Conservation (phyloP, 2,888 invertebrate genomes). For the Tryphoninae sp. region DNA sequence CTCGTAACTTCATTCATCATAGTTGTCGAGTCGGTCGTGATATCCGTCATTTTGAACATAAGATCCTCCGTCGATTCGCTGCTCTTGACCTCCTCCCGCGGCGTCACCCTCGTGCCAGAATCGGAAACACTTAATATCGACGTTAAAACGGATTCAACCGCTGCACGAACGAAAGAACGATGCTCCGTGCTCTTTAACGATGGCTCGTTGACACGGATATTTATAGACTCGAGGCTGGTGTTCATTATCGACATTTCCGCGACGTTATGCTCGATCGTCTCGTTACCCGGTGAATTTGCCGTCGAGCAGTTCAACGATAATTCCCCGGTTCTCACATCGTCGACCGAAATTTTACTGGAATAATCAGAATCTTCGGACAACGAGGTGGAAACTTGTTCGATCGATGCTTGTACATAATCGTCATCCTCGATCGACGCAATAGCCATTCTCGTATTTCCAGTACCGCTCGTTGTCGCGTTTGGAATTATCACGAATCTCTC, state of each 20-base stretch:
- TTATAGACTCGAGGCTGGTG: constrained; percentile 13
- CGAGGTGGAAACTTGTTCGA: constrained; percentile 53
- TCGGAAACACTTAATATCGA: constrained; percentile 33
- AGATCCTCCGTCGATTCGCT: constrained; percentile 67
- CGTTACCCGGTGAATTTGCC: constrained; percentile 48
- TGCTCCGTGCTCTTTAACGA: constrained; percentile 26
- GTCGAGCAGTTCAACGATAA: constrained; percentile 53
- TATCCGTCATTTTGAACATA: constrained; percentile 72
- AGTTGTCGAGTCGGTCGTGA: constrained; percentile 54
- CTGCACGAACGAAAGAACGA: constrained; percentile 32
- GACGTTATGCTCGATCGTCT: constrained; percentile 25
- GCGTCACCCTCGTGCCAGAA: constrained; percentile 8
- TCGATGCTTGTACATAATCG: constrained; percentile 34
- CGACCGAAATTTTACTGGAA: constrained; percentile 54
- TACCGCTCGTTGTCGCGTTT: constrained; percentile 15
- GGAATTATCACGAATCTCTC: neutral
- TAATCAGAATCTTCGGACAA: constrained; percentile 59
- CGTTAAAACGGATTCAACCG: constrained; percentile 31
- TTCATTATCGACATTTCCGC: constrained; percentile 25
- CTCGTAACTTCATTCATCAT: constrained; percentile 60
- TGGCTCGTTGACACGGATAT: constrained; percentile 8
- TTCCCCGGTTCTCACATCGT: constrained; percentile 46
- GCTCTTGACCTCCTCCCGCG: constrained; percentile 31
- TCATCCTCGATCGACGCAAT: constrained; percentile 40
- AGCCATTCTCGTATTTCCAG: constrained; percentile 27